phyloP scores from a whole-genome alignment of 2,113 vertebrate species.

The Alethe diademata region DNA sequence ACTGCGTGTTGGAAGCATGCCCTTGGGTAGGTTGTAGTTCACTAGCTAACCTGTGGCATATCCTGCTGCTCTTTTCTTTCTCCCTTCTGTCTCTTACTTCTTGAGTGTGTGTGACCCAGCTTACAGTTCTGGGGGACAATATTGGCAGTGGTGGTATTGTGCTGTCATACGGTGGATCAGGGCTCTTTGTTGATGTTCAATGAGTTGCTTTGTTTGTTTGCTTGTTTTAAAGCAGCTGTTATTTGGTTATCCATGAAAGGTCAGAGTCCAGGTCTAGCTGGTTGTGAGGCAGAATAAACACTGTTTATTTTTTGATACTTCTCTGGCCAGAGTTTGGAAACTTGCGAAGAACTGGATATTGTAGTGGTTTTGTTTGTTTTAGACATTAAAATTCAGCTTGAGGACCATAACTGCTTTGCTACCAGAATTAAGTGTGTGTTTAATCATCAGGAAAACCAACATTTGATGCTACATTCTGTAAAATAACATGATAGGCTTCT shows the following conservation, averaged over 20 bases:
- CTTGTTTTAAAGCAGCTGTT: background rate
- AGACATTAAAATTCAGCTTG: background rate
- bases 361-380: background rate
- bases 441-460: background rate
- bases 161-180: background rate
- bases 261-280: background rate
- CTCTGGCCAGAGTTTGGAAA: background rate
- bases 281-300: background rate
- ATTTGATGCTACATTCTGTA: background rate
- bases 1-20: fast-evolving
- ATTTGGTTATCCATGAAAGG: background rate
- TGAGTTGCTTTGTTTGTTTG: background rate
- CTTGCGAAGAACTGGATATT: background rate
- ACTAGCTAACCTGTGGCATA: background rate
- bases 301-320: background rate
- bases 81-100: background rate
- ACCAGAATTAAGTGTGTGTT: background rate
- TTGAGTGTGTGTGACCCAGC: background rate
- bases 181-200: background rate
- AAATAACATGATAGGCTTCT: background rate
- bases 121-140: background rate
- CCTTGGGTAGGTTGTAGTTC: background rate
- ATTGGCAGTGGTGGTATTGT: background rate
- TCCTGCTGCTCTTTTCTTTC: background rate
- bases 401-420: background rate